Conservation (phyloP, 92 coral and sea anemone species). For the Zoanthus sociatus region DNA sequence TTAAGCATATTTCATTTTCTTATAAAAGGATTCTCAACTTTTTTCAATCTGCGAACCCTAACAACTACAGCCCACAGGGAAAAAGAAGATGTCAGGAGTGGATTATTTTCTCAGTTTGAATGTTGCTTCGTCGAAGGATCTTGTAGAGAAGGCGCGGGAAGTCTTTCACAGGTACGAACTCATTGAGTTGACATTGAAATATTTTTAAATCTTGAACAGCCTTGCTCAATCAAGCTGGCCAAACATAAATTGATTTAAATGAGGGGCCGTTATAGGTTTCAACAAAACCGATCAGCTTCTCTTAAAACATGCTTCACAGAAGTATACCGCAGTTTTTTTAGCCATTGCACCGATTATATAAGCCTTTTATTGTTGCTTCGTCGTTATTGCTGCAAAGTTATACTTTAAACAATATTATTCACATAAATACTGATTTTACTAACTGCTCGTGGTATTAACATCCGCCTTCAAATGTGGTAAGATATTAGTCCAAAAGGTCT, state of each 20-base stretch:
- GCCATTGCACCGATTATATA: too few species aligned
- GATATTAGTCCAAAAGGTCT: too few species aligned
- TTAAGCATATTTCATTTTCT: background rate
- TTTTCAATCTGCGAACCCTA: background rate
- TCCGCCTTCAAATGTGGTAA: too few species aligned
- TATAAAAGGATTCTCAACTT: background rate
- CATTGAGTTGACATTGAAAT: background rate
- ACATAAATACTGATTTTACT: too few species aligned
- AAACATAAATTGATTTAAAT: background rate
- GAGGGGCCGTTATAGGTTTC: too few species aligned
- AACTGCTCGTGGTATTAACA: too few species aligned
- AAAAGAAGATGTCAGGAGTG: slow-evolving; percentile 1
- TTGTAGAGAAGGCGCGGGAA: slow-evolving; percentile 48
- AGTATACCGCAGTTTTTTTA: too few species aligned
- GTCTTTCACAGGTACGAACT: slow-evolving; percentile 50
- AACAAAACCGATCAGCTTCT: too few species aligned
- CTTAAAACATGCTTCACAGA: too few species aligned
- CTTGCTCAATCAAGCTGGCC: background rate
- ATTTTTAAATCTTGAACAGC: background rate
- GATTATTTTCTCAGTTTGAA: slow-evolving; percentile 65
- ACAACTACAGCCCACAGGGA: background rate
- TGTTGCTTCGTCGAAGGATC: slow-evolving; percentile 60
- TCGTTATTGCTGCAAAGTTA: too few species aligned
- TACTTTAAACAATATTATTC: too few species aligned
- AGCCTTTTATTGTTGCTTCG: too few species aligned